phyloP scores from a whole-genome alignment of 2,113 vertebrate genomes.

The Falcunculus frontatus region DNA sequence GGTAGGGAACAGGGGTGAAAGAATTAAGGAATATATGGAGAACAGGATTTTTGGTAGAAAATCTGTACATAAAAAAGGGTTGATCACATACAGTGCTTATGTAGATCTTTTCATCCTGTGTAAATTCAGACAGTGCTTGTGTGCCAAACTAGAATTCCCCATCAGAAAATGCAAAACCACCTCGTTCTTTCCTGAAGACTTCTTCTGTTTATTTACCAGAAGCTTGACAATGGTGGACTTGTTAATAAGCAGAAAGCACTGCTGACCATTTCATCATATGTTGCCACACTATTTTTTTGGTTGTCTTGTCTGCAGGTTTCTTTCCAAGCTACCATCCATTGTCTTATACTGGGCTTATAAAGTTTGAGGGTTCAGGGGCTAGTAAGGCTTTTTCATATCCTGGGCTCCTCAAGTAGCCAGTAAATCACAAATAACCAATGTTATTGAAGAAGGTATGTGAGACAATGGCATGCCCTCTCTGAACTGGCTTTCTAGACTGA shows the following conservation, averaged over 20 bases:
- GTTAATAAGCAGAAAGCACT: neutral
- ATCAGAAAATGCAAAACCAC: neutral
- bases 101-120: neutral
- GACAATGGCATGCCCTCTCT: accelerated
- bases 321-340: neutral
- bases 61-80: neutral
- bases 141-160: neutral
- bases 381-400: neutral
- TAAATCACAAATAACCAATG: neutral
- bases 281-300: neutral
- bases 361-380: accelerated
- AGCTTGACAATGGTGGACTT: accelerated
- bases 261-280: neutral
- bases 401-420: neutral
- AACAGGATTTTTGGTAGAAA: neutral
- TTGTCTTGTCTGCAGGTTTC: accelerated
- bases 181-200: neutral
- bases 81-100: neutral
- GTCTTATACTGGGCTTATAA: neutral
- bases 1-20: neutral
- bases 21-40: neutral
- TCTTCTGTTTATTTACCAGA: neutral
- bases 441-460: neutral
- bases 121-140: neutral
- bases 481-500: neutral